A percentile compares a stretch with the other conserved stretches of the same genome.
Evolutionary conservation across 2,888 invertebrate genomes (phyloP).

Genomic region (Bellardia bayeri): DNA sequence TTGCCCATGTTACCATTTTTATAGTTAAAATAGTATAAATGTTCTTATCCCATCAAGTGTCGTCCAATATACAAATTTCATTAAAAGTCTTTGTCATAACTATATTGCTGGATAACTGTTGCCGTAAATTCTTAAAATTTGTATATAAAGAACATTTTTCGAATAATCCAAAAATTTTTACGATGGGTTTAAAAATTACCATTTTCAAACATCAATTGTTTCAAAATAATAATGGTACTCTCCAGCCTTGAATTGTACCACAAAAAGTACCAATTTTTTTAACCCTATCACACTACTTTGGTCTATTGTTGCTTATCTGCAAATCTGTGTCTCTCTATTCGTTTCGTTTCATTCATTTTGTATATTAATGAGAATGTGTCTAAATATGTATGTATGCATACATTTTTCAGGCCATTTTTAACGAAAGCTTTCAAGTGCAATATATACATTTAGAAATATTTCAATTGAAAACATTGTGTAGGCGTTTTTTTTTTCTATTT

Average conservation of each 20-base stretch:
- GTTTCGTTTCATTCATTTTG: not conserved
- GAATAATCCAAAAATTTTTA: too few relatives aligned
- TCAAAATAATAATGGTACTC: not conserved
- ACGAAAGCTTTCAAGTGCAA: conserved; percentile 46
- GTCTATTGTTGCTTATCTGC: conserved; percentile 34
- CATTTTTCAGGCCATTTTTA: not conserved
- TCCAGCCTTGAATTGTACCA: not conserved
- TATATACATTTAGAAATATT: conserved; percentile 25
- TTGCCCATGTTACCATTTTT: too few relatives aligned
- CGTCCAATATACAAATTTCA: too few relatives aligned
- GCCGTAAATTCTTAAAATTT: too few relatives aligned
- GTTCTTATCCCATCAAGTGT: too few relatives aligned
- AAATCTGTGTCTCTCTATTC: conserved; percentile 33
- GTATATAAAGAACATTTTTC: too few relatives aligned
- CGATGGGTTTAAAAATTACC: too few relatives aligned
- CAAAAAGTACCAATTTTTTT: not conserved
- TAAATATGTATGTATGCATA: not conserved
- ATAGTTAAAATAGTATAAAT: too few relatives aligned
- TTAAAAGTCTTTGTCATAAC: too few relatives aligned
- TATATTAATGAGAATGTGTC: not conserved
- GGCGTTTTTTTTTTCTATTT: conserved; percentile 36
- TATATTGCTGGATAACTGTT: too few relatives aligned
- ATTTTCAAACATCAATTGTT: too few relatives aligned
- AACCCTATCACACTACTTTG: not conserved
- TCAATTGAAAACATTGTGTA: conserved; percentile 24